phyloP scores from a whole-genome alignment of 2,113 vertebrate species.

The Cottus gobio region DNA sequence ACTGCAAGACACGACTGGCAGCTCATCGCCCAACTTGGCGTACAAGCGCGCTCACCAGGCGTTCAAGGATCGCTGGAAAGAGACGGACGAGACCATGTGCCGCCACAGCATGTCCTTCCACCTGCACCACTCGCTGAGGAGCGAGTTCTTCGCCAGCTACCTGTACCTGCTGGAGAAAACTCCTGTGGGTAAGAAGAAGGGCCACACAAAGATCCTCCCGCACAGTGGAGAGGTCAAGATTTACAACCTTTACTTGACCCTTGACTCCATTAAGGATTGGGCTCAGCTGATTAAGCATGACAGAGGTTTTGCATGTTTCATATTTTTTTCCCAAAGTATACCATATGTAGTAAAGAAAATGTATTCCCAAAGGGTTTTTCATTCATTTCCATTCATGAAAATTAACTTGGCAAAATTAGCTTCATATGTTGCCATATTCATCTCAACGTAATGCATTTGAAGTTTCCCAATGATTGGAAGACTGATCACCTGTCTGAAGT shows the following conservation, averaged over 20 bases:
- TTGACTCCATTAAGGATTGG: neutral
- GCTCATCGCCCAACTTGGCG: conserved; percentile 68
- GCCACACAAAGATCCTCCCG: neutral
- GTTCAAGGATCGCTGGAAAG: conserved; percentile 90
- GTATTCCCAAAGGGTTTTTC: neutral
- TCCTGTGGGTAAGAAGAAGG: conserved; percentile 89
- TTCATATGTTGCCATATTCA: neutral
- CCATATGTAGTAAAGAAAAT: neutral
- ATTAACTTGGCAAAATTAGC: neutral
- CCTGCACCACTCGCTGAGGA: conserved; percentile 89
- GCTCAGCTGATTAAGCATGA: neutral
- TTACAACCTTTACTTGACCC: conserved; percentile 7
- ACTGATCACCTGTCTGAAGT: neutral
- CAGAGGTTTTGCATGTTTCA: neutral
- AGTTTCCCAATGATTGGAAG: neutral
- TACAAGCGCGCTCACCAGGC: conserved; percentile 89
- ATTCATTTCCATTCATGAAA: neutral
- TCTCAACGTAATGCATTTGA: neutral
- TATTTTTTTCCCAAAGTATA: neutral
- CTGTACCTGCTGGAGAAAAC: conserved; percentile 92
- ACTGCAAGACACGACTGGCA: neutral
- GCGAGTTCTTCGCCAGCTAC: conserved; percentile 97
- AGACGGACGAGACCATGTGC: conserved; percentile 90
- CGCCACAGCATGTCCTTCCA: conserved; percentile 95
- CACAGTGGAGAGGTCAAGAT: neutral